A percentile compares a stretch with the other conserved stretches of the same genome.
These are phyloP conservation scores for Haemorhous mexicanus DNA, from an alignment of 2,113 vertebrate genomes.

Conservation along the genomic window DNA sequence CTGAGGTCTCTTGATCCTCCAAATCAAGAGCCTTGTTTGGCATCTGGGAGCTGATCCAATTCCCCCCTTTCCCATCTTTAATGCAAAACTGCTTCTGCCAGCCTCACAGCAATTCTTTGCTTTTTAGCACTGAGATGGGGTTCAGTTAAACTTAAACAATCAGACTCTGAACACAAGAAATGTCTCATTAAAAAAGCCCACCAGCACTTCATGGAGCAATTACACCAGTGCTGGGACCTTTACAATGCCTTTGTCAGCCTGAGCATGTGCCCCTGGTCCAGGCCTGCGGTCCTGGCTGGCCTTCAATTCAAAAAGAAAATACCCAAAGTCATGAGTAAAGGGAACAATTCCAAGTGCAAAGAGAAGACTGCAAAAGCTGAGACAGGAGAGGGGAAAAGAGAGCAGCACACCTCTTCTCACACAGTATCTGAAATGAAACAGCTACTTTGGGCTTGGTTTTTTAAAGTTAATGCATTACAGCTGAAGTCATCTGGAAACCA, in stretches of 20 bases:
- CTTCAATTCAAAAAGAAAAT: neutral
- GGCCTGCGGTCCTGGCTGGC: neutral
- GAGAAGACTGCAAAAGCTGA: neutral
- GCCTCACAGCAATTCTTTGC: neutral
- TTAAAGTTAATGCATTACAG: neutral
- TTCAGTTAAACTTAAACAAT: neutral
- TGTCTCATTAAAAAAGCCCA: neutral
- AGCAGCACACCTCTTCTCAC: neutral
- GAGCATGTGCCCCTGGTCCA: neutral
- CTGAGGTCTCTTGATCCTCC: neutral
- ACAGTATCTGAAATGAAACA: slow-evolving; percentile 4
- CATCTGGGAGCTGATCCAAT: neutral
- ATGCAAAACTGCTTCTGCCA: neutral
- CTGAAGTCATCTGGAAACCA: neutral
- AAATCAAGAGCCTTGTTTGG: neutral
- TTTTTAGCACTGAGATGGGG: neutral
- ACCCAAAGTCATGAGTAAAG: neutral
- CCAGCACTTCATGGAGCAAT: neutral
- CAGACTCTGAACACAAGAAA: neutral
- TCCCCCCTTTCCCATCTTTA: neutral
- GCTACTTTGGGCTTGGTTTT: neutral
- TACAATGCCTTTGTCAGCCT: neutral
- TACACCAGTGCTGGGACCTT: neutral
- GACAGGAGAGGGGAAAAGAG: neutral
- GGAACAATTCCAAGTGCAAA: neutral